These are phyloP conservation scores for Drosophila nebulosa DNA, from an alignment of 1,140 invertebrate genomes.

Conservation along the genomic window DNA sequence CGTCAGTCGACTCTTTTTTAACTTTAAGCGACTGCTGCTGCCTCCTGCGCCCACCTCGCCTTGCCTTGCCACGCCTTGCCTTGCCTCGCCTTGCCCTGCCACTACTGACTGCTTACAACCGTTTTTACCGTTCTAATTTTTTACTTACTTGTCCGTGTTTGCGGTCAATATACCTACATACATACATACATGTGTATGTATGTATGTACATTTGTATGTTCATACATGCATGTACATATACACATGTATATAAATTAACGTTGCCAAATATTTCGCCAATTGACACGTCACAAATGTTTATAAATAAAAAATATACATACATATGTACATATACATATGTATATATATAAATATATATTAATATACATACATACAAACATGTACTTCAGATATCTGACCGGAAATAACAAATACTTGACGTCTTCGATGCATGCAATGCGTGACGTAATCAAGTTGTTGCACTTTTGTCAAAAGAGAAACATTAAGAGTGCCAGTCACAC, in stretches of 20 bases:
- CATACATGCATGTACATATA: background rate
- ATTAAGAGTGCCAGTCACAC: background rate
- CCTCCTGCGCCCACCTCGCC: too few species aligned
- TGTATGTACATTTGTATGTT: conserved; percentile 1
- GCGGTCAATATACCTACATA: conserved; percentile 34
- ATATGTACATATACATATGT: background rate
- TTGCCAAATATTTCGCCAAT: too few species aligned
- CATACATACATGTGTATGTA: conserved; percentile 8
- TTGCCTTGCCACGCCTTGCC: too few species aligned
- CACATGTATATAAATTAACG: conserved; percentile 6
- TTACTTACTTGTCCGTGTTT: conserved; percentile 16
- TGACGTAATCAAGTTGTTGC: conserved; percentile 46
- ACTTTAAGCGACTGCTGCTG: conserved; percentile 58
- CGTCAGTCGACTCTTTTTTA: conserved; percentile 14
- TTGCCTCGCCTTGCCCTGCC: too few species aligned
- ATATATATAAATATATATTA: background rate
- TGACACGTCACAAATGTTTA: background rate
- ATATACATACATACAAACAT: background rate
- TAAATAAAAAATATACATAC: conserved; percentile 1
- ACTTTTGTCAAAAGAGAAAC: conserved; percentile 22
- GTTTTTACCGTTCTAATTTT: conserved; percentile 60
- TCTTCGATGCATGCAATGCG: conserved; percentile 33
- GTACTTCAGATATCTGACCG: conserved; percentile 52
- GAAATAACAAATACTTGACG: conserved; percentile 69
- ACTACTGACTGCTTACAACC: conserved; percentile 53